phyloP scores from a whole-genome alignment of 2,888 invertebrate species.

The Andrena praecox region DNA sequence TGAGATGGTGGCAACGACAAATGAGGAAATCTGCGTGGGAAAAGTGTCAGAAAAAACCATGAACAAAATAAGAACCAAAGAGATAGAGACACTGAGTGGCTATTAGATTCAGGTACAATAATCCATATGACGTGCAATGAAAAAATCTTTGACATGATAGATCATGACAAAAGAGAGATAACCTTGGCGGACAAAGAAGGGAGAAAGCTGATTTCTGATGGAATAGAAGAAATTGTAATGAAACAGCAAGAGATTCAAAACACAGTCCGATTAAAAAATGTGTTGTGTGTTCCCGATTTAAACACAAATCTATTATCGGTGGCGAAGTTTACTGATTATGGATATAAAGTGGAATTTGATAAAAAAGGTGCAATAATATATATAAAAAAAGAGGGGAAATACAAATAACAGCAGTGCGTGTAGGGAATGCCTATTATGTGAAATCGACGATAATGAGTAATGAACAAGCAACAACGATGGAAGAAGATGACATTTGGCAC shows the following conservation, averaged over 20 bases:
- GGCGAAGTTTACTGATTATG: background rate
- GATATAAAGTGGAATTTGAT: background rate
- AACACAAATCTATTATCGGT: slow-evolving; percentile 1
- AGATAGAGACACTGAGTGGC: background rate
- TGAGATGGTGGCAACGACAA: background rate
- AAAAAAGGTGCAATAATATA: background rate
- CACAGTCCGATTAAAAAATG: slow-evolving; percentile 5
- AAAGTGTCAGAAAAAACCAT: background rate
- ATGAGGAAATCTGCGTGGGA: background rate
- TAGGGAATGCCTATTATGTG: slow-evolving; percentile 2
- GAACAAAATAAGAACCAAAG: too few relatives aligned
- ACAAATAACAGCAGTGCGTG: background rate
- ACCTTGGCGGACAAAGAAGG: slow-evolving; percentile 15
- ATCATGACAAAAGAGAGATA: slow-evolving; percentile 3
- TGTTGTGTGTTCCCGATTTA: slow-evolving; percentile 6
- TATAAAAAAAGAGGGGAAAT: background rate
- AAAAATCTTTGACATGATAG: background rate
- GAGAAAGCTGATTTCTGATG: background rate
- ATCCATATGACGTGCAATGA: too few relatives aligned
- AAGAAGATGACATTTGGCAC: background rate
- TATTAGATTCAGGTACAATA: slow-evolving; percentile 4
- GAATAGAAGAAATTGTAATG: slow-evolving; percentile 19
- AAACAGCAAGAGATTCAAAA: background rate
- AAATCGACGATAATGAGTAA: background rate
- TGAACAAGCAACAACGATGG: background rate